Evolutionary conservation across 2,113 vertebrate species (phyloP), one percentile per base, ranked within the genome.

Genomic region (Perca fluviatilis): DNA sequence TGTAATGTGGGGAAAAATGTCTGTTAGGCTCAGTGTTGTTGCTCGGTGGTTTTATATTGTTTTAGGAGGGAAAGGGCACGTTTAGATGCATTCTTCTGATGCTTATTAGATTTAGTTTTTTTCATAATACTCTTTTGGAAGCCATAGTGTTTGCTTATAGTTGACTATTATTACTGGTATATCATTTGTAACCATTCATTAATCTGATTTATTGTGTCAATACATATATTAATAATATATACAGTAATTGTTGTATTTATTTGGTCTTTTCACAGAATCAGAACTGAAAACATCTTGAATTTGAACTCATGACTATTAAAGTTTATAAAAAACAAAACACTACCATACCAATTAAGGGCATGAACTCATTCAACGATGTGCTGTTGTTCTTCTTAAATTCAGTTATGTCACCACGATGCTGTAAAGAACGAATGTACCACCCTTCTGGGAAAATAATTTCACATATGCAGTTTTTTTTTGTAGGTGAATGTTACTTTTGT

Each of bases 401-500:
- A 51, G 46, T 79, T 79, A 79, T 25, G 46, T 85, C 73, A 75
- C 50, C 19, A 5, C 14, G 30, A 72, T 40, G 70, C 63, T 64
- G 13, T 25, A 33, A 10, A 73, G 56, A 77, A 27, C 64, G 13
- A 75, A 74, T 11, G 58, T 27, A 16, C 64, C 43, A 21, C 33
- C 77, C 47, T 51, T 23, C 4, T n/a, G 69, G 65, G 60, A 74
- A 58, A 58, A 65, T 15, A 36, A 47, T 1, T 70, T 61, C 36
- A 61, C 8, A 2, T n/a, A 25, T 46, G 25, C 49, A 68, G 66
- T 6, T 14, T 53, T 79, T 65, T 70, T 81, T 65, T 70, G 54
- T 15, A 3, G 61, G 50, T 60, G 23, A 81, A 75, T 79, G 77
- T 69, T 85, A 40, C n/a, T 63, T 57, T 54, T 77, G 74, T 76